A percentile compares a stretch with the other conserved stretches of the same genome.
Conservation (phyloP, 2,113 vertebrate species). For the Pygathrix nemaeus region DNA sequence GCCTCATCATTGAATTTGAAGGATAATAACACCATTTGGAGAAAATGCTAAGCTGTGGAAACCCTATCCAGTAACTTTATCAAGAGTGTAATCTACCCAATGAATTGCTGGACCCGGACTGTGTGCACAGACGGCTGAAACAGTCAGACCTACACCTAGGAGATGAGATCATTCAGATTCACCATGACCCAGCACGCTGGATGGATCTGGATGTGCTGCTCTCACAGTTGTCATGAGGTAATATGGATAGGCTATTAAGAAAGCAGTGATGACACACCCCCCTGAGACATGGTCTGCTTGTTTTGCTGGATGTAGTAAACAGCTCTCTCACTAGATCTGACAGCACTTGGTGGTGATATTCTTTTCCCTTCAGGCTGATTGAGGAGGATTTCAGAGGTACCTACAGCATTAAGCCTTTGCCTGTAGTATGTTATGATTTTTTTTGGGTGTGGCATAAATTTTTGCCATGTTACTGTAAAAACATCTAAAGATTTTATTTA, state of each 20-base stretch:
- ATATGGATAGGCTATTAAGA: not conserved
- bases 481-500: not conserved
- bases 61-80: not conserved
- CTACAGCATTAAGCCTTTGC: not conserved
- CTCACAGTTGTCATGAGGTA: not conserved
- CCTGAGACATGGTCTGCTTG: not conserved
- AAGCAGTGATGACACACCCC: accelerated
- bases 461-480: not conserved
- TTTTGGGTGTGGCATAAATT: not conserved
- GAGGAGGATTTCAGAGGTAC: not conserved
- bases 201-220: not conserved
- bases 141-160: not conserved
- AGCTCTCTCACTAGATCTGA: not conserved
- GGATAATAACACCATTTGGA: not conserved
- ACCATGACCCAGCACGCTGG: accelerated
- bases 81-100: not conserved
- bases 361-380: not conserved
- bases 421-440: not conserved
- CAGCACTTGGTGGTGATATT: not conserved
- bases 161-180: not conserved
- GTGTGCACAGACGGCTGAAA: not conserved
- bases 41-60: not conserved
- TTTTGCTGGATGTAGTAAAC: not conserved
- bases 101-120: not conserved
- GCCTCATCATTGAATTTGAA: not conserved